Conservation (phyloP, 2,888 invertebrate species). For the Axea sp. region DNA sequence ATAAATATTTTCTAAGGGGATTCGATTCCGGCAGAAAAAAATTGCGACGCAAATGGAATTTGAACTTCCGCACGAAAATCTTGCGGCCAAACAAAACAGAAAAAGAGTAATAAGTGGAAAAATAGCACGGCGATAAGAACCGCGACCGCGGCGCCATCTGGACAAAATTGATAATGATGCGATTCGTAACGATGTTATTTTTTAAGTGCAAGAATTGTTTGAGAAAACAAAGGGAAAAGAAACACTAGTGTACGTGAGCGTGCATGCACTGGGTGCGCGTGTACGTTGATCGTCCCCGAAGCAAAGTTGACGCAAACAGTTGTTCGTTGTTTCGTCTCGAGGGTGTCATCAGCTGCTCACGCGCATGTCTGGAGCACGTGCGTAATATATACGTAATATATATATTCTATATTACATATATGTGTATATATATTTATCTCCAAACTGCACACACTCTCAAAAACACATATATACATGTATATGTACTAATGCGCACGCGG, state of each 20-base stretch:
- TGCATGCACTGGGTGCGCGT: conserved; percentile 42
- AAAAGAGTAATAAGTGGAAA: background rate
- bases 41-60: conserved; percentile 45
- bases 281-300: background rate
- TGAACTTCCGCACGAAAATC: conserved; percentile 6
- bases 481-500: conserved; percentile 65
- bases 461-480: conserved; percentile 68
- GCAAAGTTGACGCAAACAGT: conserved; percentile 12
- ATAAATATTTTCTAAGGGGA: conserved; percentile 54
- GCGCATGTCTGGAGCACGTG: background rate
- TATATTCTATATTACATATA: conserved; percentile 68
- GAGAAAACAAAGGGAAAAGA: conserved; percentile 23
- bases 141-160: conserved; percentile 17
- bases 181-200: conserved; percentile 73
- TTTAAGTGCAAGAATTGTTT: conserved; percentile 74
- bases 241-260: conserved; percentile 46
- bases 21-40: conserved; percentile 29
- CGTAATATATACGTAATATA: conserved; percentile 63
- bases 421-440: conserved; percentile 71
- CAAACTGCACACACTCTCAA: conserved; percentile 64
- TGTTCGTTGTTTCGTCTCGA: conserved; percentile 23
- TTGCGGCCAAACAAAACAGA: background rate
- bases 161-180: conserved; percentile 63
- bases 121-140: background rate
- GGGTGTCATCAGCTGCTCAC: conserved; percentile 1